Evolutionary conservation across 2,888 invertebrate genomes (phyloP), one percentile per base, ranked within the genome.

Genomic region (Nomada hirtipes): DNA sequence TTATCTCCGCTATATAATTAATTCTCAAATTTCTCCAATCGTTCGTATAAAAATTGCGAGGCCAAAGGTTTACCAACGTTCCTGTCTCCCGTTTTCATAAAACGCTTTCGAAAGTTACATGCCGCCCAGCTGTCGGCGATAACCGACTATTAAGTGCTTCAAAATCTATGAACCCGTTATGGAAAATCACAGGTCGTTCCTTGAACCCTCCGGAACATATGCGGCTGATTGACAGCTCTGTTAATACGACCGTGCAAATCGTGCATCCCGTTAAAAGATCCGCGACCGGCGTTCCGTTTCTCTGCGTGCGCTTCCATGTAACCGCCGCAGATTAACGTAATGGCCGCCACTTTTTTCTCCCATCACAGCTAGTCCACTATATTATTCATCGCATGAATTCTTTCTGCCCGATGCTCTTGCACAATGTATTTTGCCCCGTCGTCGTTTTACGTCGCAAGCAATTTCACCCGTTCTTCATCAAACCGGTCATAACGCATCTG

Each of bases 401-500:
- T 80, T 57, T 10, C 53, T 18, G 13, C 36, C n/a, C 29, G 44
- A 15, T 59, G 26, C 55, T n/a, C n/a, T 60, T 55, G 26, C 57
- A 18, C 61, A 36, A 55, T 50, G 53, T 61, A 61, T 47, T 42
- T 61, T n/a, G 11, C 53, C 60, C 55, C n/a, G 11, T 10, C 36
- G 20, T 55, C 20, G 61, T 47, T 74, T 68, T 26, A 76, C 65
- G 70, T 65, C 50, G 77, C 67, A 61, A 61, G 55, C 67, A 77
- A 80, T 80, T 78, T 78, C 79, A 50, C 65, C 36, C 55, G 77
- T 79, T 77, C 61, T 80, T 68, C 67, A 55, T 72, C 64, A 26
- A 78, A 71, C 80, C 78, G 80, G 78, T 78, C 80, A 78, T 78
- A 80, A 80, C 72, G 64, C 69, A 70, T 69, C 76, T 50, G 52